Percentiles rank a stretch among this genome's conserved stretches.
Conservation (phyloP, 2,888 invertebrate species). For the Tridacna gigas region DNA sequence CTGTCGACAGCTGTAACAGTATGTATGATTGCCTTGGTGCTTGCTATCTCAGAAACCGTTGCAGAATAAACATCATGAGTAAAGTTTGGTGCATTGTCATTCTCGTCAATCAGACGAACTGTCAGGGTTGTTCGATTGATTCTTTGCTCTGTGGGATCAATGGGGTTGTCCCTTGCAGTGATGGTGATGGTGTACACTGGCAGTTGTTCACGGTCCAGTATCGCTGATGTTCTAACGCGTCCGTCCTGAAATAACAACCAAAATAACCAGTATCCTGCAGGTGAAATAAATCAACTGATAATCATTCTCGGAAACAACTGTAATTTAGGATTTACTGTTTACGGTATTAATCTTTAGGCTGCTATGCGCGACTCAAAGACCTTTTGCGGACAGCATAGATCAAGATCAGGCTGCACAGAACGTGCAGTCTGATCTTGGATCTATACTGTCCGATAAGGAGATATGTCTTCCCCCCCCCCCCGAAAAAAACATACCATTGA, state of each 20-base stretch:
- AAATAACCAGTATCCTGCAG: neutral
- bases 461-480: too few relatives aligned
- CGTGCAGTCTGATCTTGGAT: too few relatives aligned
- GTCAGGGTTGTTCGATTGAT: constrained; percentile 36
- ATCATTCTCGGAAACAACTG: too few relatives aligned
- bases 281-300: too few relatives aligned
- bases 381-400: too few relatives aligned
- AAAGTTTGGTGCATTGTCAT: constrained; percentile 96
- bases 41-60: constrained; percentile 40
- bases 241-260: constrained; percentile 13
- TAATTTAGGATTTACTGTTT: too few relatives aligned
- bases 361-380: too few relatives aligned
- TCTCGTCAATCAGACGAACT: constrained; percentile 89
- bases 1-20: constrained; percentile 39
- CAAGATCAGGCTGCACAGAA: too few relatives aligned
- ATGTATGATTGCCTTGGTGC: neutral
- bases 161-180: constrained; percentile 46
- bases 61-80: constrained; percentile 40
- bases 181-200: constrained; percentile 17
- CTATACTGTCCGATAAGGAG: too few relatives aligned
- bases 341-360: too few relatives aligned
- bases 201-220: constrained; percentile 32
- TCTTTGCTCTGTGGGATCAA: constrained; percentile 21
- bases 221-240: neutral
- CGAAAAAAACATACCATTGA: too few relatives aligned